These are phyloP conservation scores for Drosophila pseudotalamancana DNA, from an alignment of 2,888 invertebrate species.

Conservation along the genomic window DNA sequence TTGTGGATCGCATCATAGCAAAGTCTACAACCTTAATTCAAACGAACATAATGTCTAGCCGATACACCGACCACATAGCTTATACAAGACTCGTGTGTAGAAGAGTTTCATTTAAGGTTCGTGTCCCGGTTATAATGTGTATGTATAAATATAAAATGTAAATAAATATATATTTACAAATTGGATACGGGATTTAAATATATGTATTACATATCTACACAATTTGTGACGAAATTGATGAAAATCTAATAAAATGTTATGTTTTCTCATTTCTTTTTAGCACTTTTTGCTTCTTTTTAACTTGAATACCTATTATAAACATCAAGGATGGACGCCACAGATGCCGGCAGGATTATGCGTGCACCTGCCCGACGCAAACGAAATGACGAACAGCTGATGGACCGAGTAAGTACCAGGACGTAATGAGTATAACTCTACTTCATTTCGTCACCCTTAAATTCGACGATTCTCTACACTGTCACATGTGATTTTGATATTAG, in stretches of 20 bases:
- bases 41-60: conserved; percentile 12
- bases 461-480: not conserved
- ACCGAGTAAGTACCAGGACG: conserved; percentile 88
- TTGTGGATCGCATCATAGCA: conserved; percentile 29
- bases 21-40: conserved; percentile 9
- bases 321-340: conserved; percentile 71
- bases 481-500: conserved; percentile 1
- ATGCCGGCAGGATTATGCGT: conserved; percentile 87
- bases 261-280: not conserved
- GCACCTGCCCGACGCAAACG: conserved; percentile 92
- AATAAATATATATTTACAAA: too few relatives aligned
- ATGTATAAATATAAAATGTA: too few relatives aligned
- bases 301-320: conserved; percentile 5
- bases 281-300: conserved; percentile 12
- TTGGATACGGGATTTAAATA: too few relatives aligned
- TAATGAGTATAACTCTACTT: not conserved
- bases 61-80: conserved; percentile 26
- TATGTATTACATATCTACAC: too few relatives aligned
- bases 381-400: conserved; percentile 90
- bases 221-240: too few relatives aligned
- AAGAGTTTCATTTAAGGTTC: conserved; percentile 31
- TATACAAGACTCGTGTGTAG: conserved; percentile 1
- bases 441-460: not conserved
- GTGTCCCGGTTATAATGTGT: conserved; percentile 25
- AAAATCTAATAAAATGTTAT: not conserved